Conservation (phyloP, 2,888 invertebrate species). For the Plemyria rubiginata region DNA sequence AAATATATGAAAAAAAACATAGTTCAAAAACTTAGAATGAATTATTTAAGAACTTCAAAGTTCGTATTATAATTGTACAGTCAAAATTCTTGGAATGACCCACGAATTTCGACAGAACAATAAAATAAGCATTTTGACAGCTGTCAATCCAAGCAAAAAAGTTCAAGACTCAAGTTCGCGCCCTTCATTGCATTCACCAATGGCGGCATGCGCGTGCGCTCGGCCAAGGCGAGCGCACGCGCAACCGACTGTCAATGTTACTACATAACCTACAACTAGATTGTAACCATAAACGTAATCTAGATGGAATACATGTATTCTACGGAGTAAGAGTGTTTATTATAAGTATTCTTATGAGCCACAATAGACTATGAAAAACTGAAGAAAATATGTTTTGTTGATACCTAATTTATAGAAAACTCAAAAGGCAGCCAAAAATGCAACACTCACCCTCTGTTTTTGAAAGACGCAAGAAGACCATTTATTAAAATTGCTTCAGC, state of each 20-base stretch:
- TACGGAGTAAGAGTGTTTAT: background rate
- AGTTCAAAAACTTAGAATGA: no score
- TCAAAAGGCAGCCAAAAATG: no score
- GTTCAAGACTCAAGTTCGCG: slow-evolving; percentile 59
- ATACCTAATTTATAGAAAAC: no score
- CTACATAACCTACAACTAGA: slow-evolving; percentile 67
- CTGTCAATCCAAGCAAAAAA: slow-evolving; percentile 21
- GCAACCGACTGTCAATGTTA: slow-evolving; percentile 77
- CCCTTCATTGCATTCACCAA: slow-evolving; percentile 56
- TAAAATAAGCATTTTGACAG: background rate
- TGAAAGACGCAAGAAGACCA: no score
- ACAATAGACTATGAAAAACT: no score
- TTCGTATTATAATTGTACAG: no score
- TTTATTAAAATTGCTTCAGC: no score
- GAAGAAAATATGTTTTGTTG: no score
- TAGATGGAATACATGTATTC: slow-evolving; percentile 7
- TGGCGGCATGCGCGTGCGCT: slow-evolving; percentile 59
- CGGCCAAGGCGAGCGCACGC: slow-evolving; percentile 71
- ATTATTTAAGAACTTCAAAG: no score
- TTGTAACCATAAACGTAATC: slow-evolving; percentile 21
- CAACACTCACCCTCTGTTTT: no score
- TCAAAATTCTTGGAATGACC: background rate
- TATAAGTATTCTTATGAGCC: no score
- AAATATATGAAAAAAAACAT: no score
- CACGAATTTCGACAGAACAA: background rate